Evolutionary conservation across 2,113 vertebrate species (phyloP).

Genomic region (Oreochromis tanganicae): DNA sequence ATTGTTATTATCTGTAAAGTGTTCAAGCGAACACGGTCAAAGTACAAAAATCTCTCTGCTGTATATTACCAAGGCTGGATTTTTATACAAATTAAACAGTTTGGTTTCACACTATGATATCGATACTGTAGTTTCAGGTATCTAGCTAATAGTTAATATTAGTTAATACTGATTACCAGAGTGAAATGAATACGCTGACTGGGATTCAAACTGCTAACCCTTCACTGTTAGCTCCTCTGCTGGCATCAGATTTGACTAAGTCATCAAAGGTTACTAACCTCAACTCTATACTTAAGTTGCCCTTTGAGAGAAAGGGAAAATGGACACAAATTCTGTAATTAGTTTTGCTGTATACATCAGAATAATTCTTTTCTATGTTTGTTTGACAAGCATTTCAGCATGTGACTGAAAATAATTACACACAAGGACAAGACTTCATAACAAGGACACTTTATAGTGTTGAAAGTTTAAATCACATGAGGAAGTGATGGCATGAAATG

Average conservation of each 20-base stretch:
- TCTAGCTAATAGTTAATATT: background rate
- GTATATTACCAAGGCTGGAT: background rate
- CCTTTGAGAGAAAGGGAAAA: background rate
- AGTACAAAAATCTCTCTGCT: background rate
- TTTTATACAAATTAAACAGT: background rate
- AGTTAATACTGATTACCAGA: background rate
- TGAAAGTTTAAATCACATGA: background rate
- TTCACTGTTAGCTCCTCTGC: background rate
- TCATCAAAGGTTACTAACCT: background rate
- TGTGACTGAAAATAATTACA: too few species aligned
- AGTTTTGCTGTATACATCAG: too few species aligned
- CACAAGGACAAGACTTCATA: too few species aligned
- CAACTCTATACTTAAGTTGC: background rate
- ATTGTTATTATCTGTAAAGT: background rate
- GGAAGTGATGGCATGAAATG: background rate
- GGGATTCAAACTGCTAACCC: background rate
- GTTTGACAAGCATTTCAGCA: too few species aligned
- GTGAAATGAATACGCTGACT: background rate
- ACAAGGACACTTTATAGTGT: too few species aligned
- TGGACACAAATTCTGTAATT: too few species aligned
- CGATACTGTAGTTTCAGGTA: rapidly evolving
- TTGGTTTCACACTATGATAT: background rate
- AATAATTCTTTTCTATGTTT: too few species aligned
- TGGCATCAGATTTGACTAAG: background rate
- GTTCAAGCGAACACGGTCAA: background rate